Evolutionary conservation across 2,113 vertebrate genomes (phyloP).

Genomic region (Grallaria varia): DNA sequence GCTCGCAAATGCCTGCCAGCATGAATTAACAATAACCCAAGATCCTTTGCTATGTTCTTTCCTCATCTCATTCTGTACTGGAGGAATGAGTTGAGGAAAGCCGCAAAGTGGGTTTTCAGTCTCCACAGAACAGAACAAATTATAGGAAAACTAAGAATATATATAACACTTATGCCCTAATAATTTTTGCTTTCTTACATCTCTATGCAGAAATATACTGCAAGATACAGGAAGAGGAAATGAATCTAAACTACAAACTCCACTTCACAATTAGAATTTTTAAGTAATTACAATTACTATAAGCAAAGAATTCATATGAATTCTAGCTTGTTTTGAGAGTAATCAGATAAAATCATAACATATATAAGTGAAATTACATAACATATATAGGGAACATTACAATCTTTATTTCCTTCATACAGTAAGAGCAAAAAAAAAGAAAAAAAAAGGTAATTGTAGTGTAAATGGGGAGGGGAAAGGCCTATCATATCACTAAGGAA

Average conservation of each 20-base stretch:
- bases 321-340: not conserved
- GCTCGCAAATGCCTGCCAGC: not conserved
- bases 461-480: not conserved
- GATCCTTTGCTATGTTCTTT: not conserved
- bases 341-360: not conserved
- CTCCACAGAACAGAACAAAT: not conserved
- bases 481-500: not conserved
- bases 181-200: not conserved
- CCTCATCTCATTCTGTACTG: not conserved
- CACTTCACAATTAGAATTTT: not conserved
- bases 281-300: not conserved
- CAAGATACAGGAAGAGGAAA: not conserved
- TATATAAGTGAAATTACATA: not conserved
- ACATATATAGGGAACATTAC: not conserved
- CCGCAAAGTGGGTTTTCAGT: not conserved
- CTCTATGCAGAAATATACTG: not conserved
- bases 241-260: not conserved
- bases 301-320: not conserved
- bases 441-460: not conserved
- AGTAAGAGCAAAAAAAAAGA: not conserved
- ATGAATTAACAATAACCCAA: not conserved
- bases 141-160: not conserved
- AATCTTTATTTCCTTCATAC: not conserved
- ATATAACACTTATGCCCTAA: not conserved
- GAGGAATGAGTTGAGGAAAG: not conserved